phyloP scores from a whole-genome alignment of 2,888 invertebrate species.

The Drosophila percnosoma region DNA sequence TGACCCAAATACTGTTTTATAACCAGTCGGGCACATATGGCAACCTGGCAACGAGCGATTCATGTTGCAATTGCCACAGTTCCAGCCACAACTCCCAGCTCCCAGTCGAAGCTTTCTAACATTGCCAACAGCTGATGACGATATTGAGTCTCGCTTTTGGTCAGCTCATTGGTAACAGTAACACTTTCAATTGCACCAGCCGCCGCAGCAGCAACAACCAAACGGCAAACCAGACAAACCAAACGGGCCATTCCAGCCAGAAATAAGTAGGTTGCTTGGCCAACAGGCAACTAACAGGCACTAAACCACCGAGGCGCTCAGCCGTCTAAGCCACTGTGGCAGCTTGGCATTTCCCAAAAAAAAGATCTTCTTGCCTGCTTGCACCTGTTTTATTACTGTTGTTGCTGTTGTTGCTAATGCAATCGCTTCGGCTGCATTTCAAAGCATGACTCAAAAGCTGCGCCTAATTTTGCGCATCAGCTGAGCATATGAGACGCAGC shows the following conservation, averaged over 20 bases:
- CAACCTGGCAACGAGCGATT: constrained; percentile 67
- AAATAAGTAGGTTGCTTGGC: constrained; percentile 74
- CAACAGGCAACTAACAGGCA: constrained; percentile 63
- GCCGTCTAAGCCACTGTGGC: constrained; percentile 27
- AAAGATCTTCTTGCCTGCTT: constrained; percentile 58
- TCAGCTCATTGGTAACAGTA: constrained; percentile 65
- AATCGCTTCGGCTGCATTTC: constrained; percentile 45
- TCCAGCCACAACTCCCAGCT: constrained; percentile 37
- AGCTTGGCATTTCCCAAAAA: constrained; percentile 71
- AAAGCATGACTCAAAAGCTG: constrained; percentile 54
- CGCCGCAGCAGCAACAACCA: constrained; percentile 11
- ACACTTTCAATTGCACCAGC: constrained; percentile 73
- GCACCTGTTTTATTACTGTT: constrained; percentile 50
- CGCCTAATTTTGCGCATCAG: constrained; percentile 38
- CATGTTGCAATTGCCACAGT: constrained; percentile 58
- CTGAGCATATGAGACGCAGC: background rate
- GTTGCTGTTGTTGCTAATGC: constrained; percentile 30
- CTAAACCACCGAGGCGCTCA: constrained; percentile 32
- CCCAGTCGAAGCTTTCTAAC: constrained; percentile 57
- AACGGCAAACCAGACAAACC: constrained; percentile 39
- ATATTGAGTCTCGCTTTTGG: constrained; percentile 59
- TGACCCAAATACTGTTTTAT: constrained; percentile 74
- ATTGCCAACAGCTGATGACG: constrained; percentile 66
- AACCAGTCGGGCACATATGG: constrained; percentile 74
- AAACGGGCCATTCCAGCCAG: constrained; percentile 60